Evolutionary conservation across 2,888 invertebrate species (phyloP).

Genomic region (Thera britannica): DNA sequence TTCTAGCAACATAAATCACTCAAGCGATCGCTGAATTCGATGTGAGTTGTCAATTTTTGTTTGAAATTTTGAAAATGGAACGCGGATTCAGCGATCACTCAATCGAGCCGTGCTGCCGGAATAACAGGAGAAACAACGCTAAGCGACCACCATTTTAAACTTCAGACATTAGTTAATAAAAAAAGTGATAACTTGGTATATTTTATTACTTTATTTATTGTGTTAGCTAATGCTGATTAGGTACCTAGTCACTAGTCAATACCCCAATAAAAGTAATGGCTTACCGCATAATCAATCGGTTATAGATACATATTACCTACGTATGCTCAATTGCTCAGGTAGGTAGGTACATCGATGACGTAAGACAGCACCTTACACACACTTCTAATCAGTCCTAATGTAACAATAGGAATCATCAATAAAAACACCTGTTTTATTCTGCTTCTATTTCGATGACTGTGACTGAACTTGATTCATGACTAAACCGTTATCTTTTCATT

Average conservation of each 20-base stretch:
- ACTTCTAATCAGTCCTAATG: background rate
- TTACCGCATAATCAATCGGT: background rate
- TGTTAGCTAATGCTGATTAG: slow-evolving; percentile 16
- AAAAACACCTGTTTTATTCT: slow-evolving; percentile 12
- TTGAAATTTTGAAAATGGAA: too few relatives aligned
- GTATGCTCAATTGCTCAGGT: too few relatives aligned
- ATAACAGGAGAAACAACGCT: background rate
- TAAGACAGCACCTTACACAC: background rate
- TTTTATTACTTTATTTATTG: slow-evolving; percentile 2
- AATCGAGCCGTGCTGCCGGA: too few relatives aligned
- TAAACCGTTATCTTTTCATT: slow-evolving; percentile 22
- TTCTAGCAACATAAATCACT: too few relatives aligned
- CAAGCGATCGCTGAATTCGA: too few relatives aligned
- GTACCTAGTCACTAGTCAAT: background rate
- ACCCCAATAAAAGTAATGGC: slow-evolving; percentile 4
- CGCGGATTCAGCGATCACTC: too few relatives aligned
- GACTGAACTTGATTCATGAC: slow-evolving; percentile 4
- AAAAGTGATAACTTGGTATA: background rate
- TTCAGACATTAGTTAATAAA: background rate
- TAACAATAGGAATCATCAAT: background rate
- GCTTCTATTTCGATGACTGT: slow-evolving; percentile 4
- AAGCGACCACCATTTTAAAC: background rate
- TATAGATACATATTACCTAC: too few relatives aligned
- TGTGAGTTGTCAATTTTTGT: too few relatives aligned
- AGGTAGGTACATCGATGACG: background rate